phyloP scores from a whole-genome alignment of 2,797 vertebrate species.

The Danionella dracula region DNA sequence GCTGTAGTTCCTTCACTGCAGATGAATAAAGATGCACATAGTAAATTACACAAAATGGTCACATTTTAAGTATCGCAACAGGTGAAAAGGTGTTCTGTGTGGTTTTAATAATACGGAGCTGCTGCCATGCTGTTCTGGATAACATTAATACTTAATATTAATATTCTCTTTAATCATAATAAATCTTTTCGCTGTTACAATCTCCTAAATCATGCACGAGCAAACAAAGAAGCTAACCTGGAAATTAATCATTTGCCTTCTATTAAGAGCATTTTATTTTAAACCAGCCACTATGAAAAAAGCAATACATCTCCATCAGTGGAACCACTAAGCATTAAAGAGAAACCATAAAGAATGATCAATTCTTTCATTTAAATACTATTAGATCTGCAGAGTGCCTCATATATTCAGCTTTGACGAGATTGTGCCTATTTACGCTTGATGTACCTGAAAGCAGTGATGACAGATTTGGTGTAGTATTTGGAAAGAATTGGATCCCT shows the following conservation, averaged over 20 bases:
- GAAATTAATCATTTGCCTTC: constrained; percentile 1
- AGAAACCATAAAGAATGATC: constrained; percentile 1
- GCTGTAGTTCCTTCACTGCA: constrained; percentile 67
- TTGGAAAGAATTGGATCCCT: constrained; percentile 56
- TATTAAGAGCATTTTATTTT: constrained; percentile 1
- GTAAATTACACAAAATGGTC: too few species aligned
- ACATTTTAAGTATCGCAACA: too few species aligned
- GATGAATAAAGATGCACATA: background rate
- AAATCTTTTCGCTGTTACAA: background rate
- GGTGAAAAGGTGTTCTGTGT: too few species aligned
- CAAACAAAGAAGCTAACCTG: background rate
- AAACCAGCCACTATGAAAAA: background rate
- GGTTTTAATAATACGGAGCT: too few species aligned
- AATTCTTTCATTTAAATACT: constrained; percentile 9
- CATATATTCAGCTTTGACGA: background rate
- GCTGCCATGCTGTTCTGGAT: too few species aligned
- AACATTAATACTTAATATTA: too few species aligned
- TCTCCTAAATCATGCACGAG: background rate
- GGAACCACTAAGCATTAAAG: background rate
- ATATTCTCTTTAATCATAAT: background rate
- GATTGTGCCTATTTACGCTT: background rate
- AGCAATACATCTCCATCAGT: background rate
- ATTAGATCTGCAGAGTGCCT: background rate
- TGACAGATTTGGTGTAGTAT: constrained; percentile 60
- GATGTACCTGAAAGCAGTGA: constrained; percentile 72